phyloP scores from a whole-genome alignment of 2,888 invertebrate genomes.

The Ochlodes sylvanus region DNA sequence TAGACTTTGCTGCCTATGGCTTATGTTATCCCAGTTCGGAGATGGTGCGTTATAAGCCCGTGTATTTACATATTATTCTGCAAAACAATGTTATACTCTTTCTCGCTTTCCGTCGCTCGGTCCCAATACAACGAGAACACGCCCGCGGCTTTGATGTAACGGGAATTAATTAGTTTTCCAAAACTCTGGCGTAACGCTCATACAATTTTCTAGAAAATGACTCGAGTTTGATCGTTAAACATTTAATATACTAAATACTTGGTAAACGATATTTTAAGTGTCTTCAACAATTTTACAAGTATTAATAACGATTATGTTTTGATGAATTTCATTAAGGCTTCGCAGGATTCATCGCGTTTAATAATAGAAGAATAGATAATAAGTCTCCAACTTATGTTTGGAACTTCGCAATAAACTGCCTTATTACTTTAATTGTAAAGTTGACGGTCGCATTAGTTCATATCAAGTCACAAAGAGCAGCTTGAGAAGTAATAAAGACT shows the following conservation, averaged over 20 bases:
- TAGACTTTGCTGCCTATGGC: no score
- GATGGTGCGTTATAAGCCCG: no score
- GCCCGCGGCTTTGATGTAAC: slow-evolving; percentile 3
- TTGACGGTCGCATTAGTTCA: no score
- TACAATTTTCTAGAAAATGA: slow-evolving; percentile 15
- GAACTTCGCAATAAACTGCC: background rate
- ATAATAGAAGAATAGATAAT: background rate
- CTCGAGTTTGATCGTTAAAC: slow-evolving; percentile 14
- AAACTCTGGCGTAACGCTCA: slow-evolving; percentile 11
- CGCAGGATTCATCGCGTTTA: background rate
- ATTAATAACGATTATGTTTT: slow-evolving; percentile 14
- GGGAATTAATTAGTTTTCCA: slow-evolving; percentile 11
- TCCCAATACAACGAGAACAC: background rate
- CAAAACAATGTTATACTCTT: no score
- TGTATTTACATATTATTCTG: no score
- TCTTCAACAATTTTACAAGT: slow-evolving; percentile 15
- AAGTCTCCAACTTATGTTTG: background rate
- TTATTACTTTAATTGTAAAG: background rate
- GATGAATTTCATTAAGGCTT: slow-evolving; percentile 8
- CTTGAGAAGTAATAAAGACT: no score
- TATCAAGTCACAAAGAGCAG: no score
- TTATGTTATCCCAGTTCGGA: no score
- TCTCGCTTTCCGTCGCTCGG: background rate
- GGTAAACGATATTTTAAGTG: slow-evolving; percentile 16
- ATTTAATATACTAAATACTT: slow-evolving; percentile 18